These are phyloP conservation scores for Papilio glaucus DNA, from an alignment of 1,140 invertebrate species.

Conservation along the genomic window DNA sequence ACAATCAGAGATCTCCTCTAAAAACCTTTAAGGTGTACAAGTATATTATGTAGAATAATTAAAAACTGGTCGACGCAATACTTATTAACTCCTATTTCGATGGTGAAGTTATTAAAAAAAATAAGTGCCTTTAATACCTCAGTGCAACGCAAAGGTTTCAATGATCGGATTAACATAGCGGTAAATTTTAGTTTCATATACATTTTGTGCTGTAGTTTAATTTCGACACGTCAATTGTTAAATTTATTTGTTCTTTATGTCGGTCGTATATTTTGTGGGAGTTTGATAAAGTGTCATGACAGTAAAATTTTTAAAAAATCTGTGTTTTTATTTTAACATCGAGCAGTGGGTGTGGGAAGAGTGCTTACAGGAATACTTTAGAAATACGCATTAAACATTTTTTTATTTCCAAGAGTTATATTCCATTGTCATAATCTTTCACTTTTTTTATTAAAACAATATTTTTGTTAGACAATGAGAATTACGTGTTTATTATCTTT, in stretches of 20 bases:
- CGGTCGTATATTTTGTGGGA: not conserved
- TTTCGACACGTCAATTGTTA: not conserved
- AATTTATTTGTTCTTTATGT: not conserved
- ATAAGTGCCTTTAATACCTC: not conserved
- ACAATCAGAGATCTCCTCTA: too few relatives aligned
- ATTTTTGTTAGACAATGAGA: not conserved
- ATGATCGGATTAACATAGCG: constrained; percentile 16
- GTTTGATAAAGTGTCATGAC: too few relatives aligned
- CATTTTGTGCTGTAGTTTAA: not conserved
- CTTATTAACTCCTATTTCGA: too few relatives aligned
- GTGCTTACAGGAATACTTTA: too few relatives aligned
- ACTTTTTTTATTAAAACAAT: too few relatives aligned
- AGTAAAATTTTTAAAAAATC: too few relatives aligned
- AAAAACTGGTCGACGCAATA: too few relatives aligned
- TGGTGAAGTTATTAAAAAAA: not conserved
- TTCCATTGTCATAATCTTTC: too few relatives aligned
- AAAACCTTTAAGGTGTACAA: too few relatives aligned
- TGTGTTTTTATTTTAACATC: too few relatives aligned
- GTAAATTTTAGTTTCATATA: not conserved
- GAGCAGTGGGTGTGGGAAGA: too few relatives aligned
- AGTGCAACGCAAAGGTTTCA: not conserved
- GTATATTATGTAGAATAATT: too few relatives aligned
- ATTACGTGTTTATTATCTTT: not conserved
- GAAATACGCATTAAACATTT: not conserved
- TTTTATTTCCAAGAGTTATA: not conserved